Evolutionary conservation across 1,140 invertebrate genomes (phyloP).

Genomic region (Aphelenchoides fujianensis): DNA sequence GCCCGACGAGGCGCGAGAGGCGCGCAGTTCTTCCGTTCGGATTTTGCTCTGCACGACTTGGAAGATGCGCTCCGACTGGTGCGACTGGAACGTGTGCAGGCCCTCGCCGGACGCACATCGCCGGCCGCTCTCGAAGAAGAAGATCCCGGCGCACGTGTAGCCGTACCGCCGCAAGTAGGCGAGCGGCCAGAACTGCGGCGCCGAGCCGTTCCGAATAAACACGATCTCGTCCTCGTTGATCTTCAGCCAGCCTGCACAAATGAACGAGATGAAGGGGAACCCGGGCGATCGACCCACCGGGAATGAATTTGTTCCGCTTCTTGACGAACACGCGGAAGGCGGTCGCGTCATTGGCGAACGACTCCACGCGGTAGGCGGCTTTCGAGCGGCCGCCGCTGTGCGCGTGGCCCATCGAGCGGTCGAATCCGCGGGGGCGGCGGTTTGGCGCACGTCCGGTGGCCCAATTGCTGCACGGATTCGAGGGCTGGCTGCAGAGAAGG

Average conservation of each 20-base stretch:
- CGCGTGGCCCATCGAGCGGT: background rate
- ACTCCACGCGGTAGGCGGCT: slow-evolving; percentile 17
- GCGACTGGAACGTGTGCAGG: slow-evolving; percentile 89
- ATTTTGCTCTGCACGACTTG: slow-evolving; percentile 53
- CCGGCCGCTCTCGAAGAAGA: slow-evolving; percentile 91
- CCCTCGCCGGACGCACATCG: slow-evolving; percentile 86
- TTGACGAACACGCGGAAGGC: slow-evolving; percentile 53
- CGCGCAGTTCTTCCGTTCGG: slow-evolving; percentile 48
- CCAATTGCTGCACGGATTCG: too few relatives aligned
- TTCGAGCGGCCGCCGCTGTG: background rate
- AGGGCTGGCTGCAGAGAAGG: too few relatives aligned
- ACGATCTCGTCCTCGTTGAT: slow-evolving; percentile 80
- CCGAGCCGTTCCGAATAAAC: slow-evolving; percentile 73
- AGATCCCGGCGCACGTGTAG: slow-evolving; percentile 77
- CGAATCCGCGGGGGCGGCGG: too few relatives aligned
- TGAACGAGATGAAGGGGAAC: slow-evolving; percentile 58
- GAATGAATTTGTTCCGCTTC: slow-evolving; percentile 51
- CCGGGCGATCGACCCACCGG: too few relatives aligned
- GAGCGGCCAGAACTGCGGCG: slow-evolving; percentile 81
- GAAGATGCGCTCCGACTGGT: slow-evolving; percentile 83
- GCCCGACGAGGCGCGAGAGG: slow-evolving; percentile 43
- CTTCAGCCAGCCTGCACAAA: slow-evolving; percentile 77
- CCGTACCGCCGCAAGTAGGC: slow-evolving; percentile 86
- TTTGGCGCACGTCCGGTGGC: too few relatives aligned
- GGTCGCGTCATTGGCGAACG: slow-evolving; percentile 32